phyloP scores from a whole-genome alignment of 2,113 vertebrate genomes.

The Phalacrocorax carbo region DNA sequence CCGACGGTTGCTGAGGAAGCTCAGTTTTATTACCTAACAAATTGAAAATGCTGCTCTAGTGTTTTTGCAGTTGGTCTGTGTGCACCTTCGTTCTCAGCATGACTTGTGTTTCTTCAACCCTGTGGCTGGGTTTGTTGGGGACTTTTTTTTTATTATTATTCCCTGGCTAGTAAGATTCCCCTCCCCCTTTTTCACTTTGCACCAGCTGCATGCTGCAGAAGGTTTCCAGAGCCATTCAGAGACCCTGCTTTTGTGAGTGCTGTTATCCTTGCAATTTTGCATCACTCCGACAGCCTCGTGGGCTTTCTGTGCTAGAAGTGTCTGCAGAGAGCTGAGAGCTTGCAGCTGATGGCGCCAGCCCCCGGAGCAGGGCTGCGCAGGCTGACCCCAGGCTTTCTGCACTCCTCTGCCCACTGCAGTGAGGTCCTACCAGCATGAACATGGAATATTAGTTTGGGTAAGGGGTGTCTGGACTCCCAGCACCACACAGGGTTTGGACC shows the following conservation, averaged over 20 bases:
- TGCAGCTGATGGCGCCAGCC: background rate
- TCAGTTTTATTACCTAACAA: background rate
- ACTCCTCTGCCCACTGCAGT: rapidly evolving
- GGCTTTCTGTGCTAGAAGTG: background rate
- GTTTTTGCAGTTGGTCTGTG: background rate
- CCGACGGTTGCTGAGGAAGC: rapidly evolving
- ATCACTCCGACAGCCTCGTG: background rate
- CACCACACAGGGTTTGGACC: background rate
- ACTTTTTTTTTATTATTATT: background rate
- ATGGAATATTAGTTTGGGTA: background rate
- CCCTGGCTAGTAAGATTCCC: background rate
- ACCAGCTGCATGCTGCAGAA: background rate
- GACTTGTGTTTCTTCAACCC: background rate
- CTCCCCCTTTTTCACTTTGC: background rate
- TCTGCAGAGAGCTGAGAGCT: background rate
- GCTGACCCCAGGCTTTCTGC: background rate
- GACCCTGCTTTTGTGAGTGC: background rate
- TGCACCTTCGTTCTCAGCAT: background rate
- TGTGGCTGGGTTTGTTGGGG: background rate
- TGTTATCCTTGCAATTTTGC: background rate
- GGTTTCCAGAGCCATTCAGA: background rate
- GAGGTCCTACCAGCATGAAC: background rate
- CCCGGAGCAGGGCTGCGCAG: background rate
- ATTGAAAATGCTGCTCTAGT: background rate
- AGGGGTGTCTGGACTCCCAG: background rate